Evolutionary conservation across 2,888 invertebrate species (phyloP), one percentile per base, ranked within the genome.

Genomic region (Latrodectus elegans): DNA sequence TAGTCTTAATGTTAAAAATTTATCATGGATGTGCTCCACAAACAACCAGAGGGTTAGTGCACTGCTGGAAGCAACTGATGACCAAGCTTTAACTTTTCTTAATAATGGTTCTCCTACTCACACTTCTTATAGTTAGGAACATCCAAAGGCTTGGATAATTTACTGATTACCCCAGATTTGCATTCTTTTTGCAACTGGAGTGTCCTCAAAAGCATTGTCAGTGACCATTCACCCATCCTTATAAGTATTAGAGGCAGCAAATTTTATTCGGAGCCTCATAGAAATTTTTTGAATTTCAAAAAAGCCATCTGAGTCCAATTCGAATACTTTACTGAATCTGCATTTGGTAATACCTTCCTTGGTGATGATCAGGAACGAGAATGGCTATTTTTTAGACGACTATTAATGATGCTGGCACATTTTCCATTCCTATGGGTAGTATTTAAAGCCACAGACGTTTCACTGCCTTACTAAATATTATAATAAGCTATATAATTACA

Each of bases 371-470:
- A 52, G 17, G 0, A 51, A 73, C 55, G 22, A 53, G 73, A 73
- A 73, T 55, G 73, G 73, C 73, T 51, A 22, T 73, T 55, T 72
- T 4, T 73, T 53, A 55, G 53, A 55, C 53, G 4, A 73, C 73
- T 53, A 22, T 73, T 53, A 55, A 14, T 17, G 4, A 73, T 22
- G 22, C 26, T 53, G 8, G 22, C 0, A 0, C 55, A 10, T 17
- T 14, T 55, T 55, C 0, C 52, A 55, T 53, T 8, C 12, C 22
- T 26, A 17, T 53, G 22, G 6, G 53, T 53, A 17, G 52, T 11
- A 53, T 73, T 55, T 53, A 73, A 73, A 6, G 55, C 9, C 52
- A 17, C 22, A 73, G 68, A 68, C 0, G 15, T 15, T 11, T 12
- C 10, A n/a, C 1, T 22, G 22, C 22, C 1, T 22, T 22, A 22